A percentile compares a stretch with the other conserved stretches of the same genome.
Conservation (phyloP, 2,797 vertebrate species). For the Chelon labrosus region DNA sequence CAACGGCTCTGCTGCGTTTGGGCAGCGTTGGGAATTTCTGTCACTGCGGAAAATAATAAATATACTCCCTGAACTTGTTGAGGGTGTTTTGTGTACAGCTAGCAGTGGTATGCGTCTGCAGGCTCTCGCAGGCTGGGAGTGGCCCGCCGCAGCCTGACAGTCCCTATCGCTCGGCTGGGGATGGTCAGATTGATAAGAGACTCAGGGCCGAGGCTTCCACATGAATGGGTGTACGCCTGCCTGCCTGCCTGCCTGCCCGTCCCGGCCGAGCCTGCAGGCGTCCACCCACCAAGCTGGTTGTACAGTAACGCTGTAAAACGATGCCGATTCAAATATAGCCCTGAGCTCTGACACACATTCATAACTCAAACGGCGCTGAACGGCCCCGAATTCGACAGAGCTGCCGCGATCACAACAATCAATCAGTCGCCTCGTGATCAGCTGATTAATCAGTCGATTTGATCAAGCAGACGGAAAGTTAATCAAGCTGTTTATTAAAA, state of each 20-base stretch:
- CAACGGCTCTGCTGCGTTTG: constrained; percentile 11
- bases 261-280: constrained; percentile 27
- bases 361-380: constrained; percentile 17
- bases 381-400: constrained; percentile 4
- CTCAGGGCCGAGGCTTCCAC: constrained; percentile 42
- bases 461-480: background rate
- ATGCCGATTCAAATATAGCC: constrained; percentile 79
- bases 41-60: constrained; percentile 33
- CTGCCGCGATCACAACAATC: background rate
- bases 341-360: constrained; percentile 59
- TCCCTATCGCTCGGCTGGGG: constrained; percentile 77
- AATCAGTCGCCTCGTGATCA: background rate
- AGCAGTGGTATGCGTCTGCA: constrained; percentile 22
- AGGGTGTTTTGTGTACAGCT: constrained; percentile 54
- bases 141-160: constrained; percentile 63
- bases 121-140: constrained; percentile 73
- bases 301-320: constrained; percentile 74
- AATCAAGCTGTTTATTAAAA: background rate
- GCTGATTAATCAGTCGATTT: background rate
- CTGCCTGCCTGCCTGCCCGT: no score
- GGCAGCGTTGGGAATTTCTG: constrained; percentile 31
- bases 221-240: constrained; percentile 66
- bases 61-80: constrained; percentile 32
- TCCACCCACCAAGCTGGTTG: constrained; percentile 46
- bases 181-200: constrained; percentile 81